Evolutionary conservation across 2,797 vertebrate species (phyloP).

Genomic region (Sciurus carolinensis): DNA sequence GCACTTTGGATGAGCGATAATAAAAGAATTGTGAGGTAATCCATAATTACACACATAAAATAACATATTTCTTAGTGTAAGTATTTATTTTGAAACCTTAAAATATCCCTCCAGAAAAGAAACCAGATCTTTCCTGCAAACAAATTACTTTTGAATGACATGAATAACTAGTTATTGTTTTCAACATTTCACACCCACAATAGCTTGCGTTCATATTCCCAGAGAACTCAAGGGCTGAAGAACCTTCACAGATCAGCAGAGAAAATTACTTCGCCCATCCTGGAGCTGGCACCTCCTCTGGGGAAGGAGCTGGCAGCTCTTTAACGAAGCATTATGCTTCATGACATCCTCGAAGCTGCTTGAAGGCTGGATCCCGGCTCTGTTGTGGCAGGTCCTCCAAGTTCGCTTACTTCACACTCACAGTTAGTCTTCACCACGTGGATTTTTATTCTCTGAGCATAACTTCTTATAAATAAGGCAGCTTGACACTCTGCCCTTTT

Average conservation of each 20-base stretch:
- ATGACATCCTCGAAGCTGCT: constrained; percentile 9
- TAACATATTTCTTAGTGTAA: constrained; percentile 1
- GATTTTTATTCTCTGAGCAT: neutral
- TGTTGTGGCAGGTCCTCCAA: constrained; percentile 44
- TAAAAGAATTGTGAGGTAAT: neutral
- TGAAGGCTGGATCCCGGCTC: constrained; percentile 34
- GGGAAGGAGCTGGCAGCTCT: constrained; percentile 55
- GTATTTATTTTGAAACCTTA: constrained; percentile 61
- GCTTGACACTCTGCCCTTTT: constrained; percentile 19
- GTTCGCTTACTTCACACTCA: constrained; percentile 18
- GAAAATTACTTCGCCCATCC: constrained; percentile 65
- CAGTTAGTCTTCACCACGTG: neutral
- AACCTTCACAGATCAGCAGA: constrained; percentile 47
- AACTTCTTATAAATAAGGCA: constrained; percentile 73
- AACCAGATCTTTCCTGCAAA: constrained; percentile 3
- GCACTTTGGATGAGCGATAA: neutral
- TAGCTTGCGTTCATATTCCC: constrained; percentile 12
- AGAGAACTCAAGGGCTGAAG: neutral
- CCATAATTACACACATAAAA: constrained; percentile 26
- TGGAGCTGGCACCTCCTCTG: neutral
- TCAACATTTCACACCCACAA: constrained; percentile 35
- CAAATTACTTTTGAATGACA: constrained; percentile 27
- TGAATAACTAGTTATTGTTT: constrained; percentile 56
- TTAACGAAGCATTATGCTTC: constrained; percentile 67
- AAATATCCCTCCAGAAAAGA: constrained; percentile 33